Percentiles rank a stretch among this genome's conserved stretches.
phyloP scores from a whole-genome alignment of 2,888 invertebrate species.

The Dastarcus helophoroides region DNA sequence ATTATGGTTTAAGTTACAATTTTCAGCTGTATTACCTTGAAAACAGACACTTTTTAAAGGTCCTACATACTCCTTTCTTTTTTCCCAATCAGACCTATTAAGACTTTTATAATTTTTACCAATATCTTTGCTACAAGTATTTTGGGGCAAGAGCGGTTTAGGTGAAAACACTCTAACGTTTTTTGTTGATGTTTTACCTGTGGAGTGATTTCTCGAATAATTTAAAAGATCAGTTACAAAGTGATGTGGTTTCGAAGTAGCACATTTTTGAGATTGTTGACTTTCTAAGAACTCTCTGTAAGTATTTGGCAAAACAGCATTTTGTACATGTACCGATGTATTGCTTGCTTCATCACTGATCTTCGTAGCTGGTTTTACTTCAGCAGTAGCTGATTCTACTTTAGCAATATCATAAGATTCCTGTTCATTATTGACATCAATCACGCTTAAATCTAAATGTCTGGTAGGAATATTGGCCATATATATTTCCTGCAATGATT shows the following conservation, averaged over 20 bases:
- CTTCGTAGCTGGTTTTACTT: background rate
- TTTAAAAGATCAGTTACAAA: constrained; percentile 24
- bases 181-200: too few species aligned
- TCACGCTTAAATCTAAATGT: constrained; percentile 32
- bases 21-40: too few species aligned
- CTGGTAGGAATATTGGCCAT: constrained; percentile 34
- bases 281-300: constrained; percentile 20
- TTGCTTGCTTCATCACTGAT: constrained; percentile 12
- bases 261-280: constrained; percentile 12
- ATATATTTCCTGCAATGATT: constrained; percentile 32
- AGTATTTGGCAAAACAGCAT: constrained; percentile 16
- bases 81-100: too few species aligned
- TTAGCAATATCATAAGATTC: constrained; percentile 3
- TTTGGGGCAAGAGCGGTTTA: too few species aligned
- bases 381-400: background rate
- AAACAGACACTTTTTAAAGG: too few species aligned
- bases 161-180: too few species aligned
- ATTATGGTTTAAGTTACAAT: too few species aligned
- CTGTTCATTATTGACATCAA: constrained; percentile 22
- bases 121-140: too few species aligned
- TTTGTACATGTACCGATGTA: too few species aligned
- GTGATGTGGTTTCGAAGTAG: background rate
- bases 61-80: too few species aligned
- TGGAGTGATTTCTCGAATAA: too few species aligned
- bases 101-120: too few species aligned